A percentile compares a stretch with the other conserved stretches of the same genome.
Evolutionary conservation across 2,888 invertebrate genomes (phyloP).

Genomic region (Drosophila histrio): DNA sequence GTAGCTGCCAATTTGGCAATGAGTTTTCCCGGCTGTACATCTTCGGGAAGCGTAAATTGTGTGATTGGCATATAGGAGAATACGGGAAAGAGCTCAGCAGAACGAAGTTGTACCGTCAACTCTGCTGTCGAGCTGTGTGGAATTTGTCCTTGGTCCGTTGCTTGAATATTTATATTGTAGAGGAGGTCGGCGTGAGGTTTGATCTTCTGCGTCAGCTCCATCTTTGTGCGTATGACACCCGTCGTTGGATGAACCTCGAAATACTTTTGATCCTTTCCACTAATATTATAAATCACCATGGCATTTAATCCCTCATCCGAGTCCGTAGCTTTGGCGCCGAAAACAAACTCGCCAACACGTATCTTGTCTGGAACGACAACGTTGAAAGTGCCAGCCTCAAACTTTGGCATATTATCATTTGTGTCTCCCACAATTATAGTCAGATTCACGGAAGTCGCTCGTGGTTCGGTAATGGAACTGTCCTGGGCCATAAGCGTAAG

Average conservation of each 20-base stretch:
- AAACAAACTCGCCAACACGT: constrained; percentile 92
- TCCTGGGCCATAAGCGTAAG: constrained; percentile 95
- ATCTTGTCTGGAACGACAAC: constrained; percentile 93
- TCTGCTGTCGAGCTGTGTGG: constrained; percentile 90
- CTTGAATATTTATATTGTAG: constrained; percentile 90
- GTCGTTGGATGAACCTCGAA: constrained; percentile 92
- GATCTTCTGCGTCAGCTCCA: constrained; percentile 85
- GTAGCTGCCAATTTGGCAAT: constrained; percentile 91
- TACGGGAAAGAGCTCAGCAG: constrained; percentile 91
- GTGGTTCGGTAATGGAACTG: constrained; percentile 93
- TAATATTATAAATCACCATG: constrained; percentile 90
- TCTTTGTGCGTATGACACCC: constrained; percentile 93
- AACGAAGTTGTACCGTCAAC: constrained; percentile 90
- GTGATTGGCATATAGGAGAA: constrained; percentile 89
- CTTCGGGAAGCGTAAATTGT: constrained; percentile 91
- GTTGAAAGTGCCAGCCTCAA: constrained; percentile 90
- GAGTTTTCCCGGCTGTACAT: constrained; percentile 90
- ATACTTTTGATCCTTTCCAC: constrained; percentile 90
- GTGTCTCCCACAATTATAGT: constrained; percentile 92
- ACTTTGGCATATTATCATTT: constrained; percentile 93
- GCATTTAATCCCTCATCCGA: constrained; percentile 93
- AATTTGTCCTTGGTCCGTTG: constrained; percentile 90
- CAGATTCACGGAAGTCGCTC: constrained; percentile 92
- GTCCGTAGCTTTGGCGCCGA: constrained; percentile 94
- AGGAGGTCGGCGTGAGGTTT: constrained; percentile 85